Evolutionary conservation across 2,888 invertebrate genomes (phyloP).

Genomic region (Sinhomidia bicolor): DNA sequence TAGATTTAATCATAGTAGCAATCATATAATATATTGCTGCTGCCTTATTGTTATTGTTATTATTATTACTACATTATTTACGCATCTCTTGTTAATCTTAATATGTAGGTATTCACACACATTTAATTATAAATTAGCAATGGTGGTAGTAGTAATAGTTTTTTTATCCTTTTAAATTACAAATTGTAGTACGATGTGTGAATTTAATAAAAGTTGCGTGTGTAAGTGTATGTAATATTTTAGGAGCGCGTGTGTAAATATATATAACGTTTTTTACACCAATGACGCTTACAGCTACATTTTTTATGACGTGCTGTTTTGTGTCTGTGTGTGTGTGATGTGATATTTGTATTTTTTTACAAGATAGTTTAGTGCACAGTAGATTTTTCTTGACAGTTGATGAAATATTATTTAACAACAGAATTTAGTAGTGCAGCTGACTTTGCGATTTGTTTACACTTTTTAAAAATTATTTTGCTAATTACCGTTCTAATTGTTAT

Average conservation of each 20-base stretch:
- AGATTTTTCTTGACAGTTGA: neutral
- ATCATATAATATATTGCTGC: conserved; percentile 8
- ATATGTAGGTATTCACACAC: neutral
- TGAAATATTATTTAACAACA: neutral
- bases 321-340: too few species aligned
- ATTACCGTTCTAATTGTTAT: too few species aligned
- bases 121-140: too few species aligned
- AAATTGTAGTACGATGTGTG: conserved; percentile 38
- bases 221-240: neutral
- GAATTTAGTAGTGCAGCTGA: conserved; percentile 39
- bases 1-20: conserved; percentile 26
- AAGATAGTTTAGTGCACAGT: conserved; percentile 29
- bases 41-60: neutral
- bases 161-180: conserved; percentile 2
- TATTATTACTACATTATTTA: neutral
- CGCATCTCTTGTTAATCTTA: neutral
- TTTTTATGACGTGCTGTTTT: conserved; percentile 21
- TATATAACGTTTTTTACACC: conserved; percentile 23
- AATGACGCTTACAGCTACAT: conserved; percentile 4
- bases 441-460: neutral
- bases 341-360: conserved; percentile 35
- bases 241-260: conserved; percentile 38
- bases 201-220: conserved; percentile 31
- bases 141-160: neutral
- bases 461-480: neutral